phyloP scores from a whole-genome alignment of 2,888 invertebrate genomes.

The Acrobasis consociella region DNA sequence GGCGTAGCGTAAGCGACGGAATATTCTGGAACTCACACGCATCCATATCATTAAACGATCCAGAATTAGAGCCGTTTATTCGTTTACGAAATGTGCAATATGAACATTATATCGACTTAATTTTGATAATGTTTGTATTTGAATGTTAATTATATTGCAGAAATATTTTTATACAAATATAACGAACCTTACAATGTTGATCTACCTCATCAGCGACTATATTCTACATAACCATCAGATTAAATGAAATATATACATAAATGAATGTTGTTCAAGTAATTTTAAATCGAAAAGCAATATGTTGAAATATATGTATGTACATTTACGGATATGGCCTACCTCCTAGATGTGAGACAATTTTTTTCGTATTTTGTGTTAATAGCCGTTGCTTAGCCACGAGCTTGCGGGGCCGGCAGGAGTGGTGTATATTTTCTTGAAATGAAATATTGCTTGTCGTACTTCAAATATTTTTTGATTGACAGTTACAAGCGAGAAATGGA shows the following conservation, averaged over 20 bases:
- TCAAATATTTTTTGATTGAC: too few species aligned
- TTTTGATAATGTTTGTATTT: slow-evolving; percentile 81
- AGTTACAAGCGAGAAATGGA: too few species aligned
- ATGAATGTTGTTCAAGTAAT: slow-evolving; percentile 35
- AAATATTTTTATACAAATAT: slow-evolving; percentile 81
- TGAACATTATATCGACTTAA: slow-evolving; percentile 69
- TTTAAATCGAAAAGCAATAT: slow-evolving; percentile 34
- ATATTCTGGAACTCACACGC: slow-evolving; percentile 40
- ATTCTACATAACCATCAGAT: slow-evolving; percentile 36
- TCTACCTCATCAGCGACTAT: slow-evolving; percentile 76
- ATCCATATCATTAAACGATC: slow-evolving; percentile 47
- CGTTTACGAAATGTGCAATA: slow-evolving; percentile 66
- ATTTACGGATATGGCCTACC: slow-evolving; percentile 62
- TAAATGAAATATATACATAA: slow-evolving; percentile 37
- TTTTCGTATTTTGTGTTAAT: slow-evolving; percentile 20
- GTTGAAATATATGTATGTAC: slow-evolving; percentile 36
- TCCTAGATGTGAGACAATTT: slow-evolving; percentile 38
- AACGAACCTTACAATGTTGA: slow-evolving; percentile 61
- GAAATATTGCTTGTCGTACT: too few species aligned
- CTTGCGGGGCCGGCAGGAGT: too few species aligned
- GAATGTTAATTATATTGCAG: slow-evolving; percentile 79
- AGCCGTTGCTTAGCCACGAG: not conserved
- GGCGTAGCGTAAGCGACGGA: slow-evolving; percentile 22
- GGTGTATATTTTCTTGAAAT: too few species aligned
- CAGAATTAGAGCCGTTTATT: slow-evolving; percentile 48